These are phyloP conservation scores for Drosophila rhopaloa DNA, from an alignment of 1,140 invertebrate genomes.

Conservation along the genomic window DNA sequence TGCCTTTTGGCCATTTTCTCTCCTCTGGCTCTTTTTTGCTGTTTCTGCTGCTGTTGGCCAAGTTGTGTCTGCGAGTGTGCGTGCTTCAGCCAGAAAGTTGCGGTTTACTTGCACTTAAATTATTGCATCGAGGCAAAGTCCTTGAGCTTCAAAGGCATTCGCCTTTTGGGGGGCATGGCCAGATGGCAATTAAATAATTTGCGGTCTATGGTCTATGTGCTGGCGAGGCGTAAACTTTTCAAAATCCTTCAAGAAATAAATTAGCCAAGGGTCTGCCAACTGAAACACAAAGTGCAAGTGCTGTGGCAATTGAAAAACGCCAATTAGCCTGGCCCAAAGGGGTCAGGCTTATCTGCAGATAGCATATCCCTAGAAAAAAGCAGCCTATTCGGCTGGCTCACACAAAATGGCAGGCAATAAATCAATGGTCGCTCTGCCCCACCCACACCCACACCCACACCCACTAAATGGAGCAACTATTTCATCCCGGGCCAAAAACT, in stretches of 20 bases:
- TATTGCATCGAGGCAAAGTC: slow-evolving; percentile 74
- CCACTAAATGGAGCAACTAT: slow-evolving; percentile 8
- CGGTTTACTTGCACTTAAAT: slow-evolving; percentile 79
- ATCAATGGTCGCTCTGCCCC: slow-evolving; percentile 57
- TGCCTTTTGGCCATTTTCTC: slow-evolving; percentile 30
- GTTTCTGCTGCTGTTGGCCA: slow-evolving; percentile 4
- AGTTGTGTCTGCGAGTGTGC: slow-evolving; percentile 30
- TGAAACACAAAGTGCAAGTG: slow-evolving; percentile 55
- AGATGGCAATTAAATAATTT: slow-evolving; percentile 80
- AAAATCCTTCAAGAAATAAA: slow-evolving; percentile 63
- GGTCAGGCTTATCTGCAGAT: slow-evolving; percentile 73
- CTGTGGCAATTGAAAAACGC: slow-evolving; percentile 77
- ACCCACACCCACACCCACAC: neutral
- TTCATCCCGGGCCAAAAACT: slow-evolving; percentile 7
- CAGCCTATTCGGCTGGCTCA: slow-evolving; percentile 40
- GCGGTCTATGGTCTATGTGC: slow-evolving; percentile 73
- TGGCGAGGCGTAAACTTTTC: slow-evolving; percentile 57
- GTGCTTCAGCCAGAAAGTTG: slow-evolving; percentile 67
- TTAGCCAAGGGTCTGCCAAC: slow-evolving; percentile 43
- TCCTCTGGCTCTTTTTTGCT: neutral
- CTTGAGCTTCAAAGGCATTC: slow-evolving; percentile 59
- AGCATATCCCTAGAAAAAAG: slow-evolving; percentile 53
- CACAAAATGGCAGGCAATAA: slow-evolving; percentile 70
- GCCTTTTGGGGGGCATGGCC: slow-evolving; percentile 38
- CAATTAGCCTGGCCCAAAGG: slow-evolving; percentile 73